phyloP scores from a whole-genome alignment of 2,888 invertebrate species.

The Actias luna region DNA sequence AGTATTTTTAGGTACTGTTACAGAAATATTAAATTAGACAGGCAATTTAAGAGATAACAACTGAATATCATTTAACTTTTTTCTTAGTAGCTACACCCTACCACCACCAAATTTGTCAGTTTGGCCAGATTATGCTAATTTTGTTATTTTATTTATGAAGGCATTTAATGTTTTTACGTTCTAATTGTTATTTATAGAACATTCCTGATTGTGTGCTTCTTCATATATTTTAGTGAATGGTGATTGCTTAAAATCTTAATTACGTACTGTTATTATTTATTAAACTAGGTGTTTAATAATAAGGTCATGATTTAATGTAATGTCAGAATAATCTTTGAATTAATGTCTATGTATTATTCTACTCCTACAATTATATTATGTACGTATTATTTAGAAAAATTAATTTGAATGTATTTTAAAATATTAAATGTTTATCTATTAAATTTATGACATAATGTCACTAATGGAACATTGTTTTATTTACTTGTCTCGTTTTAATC shows the following conservation, averaged over 20 bases:
- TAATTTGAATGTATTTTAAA: background rate
- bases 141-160: background rate
- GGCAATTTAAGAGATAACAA: too few species aligned
- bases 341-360: background rate
- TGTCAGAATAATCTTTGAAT: background rate
- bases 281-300: background rate
- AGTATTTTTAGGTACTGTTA: too few species aligned
- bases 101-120: too few species aligned
- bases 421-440: background rate
- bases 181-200: background rate
- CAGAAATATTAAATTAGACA: too few species aligned
- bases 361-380: background rate
- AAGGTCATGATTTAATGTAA: background rate
- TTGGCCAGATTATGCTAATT: background rate
- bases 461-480: background rate
- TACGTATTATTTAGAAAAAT: background rate
- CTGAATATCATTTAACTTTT: too few species aligned
- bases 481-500: background rate
- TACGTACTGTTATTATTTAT: background rate
- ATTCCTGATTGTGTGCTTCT: background rate
- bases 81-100: too few species aligned
- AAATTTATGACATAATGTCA: background rate
- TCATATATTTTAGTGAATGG: slow-evolving; percentile 1
- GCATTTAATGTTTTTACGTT: background rate
- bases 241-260: background rate